Evolutionary conservation across 2,888 invertebrate genomes (phyloP).

Genomic region (Tipula vernalis): DNA sequence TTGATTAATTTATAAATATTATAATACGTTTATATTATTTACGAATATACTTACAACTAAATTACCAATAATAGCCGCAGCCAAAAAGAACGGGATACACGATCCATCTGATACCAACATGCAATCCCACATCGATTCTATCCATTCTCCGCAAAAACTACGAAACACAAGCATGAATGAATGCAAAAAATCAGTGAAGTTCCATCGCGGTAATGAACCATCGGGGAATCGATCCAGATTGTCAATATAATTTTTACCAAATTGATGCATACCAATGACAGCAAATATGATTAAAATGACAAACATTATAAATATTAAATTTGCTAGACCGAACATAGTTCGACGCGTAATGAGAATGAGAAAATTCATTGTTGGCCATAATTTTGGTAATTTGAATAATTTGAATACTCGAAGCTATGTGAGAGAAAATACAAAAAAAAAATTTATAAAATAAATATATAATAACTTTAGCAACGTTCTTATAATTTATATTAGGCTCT

Average conservation of each 20-base stretch:
- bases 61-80: slow-evolving; percentile 97
- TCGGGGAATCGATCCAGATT: slow-evolving; percentile 75
- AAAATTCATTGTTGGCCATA: slow-evolving; percentile 97
- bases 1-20: background rate
- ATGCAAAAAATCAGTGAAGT: slow-evolving; percentile 97
- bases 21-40: background rate
- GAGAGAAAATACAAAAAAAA: background rate
- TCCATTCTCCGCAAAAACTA: slow-evolving; percentile 98
- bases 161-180: slow-evolving; percentile 99
- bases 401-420: slow-evolving; percentile 87
- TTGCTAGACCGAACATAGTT: slow-evolving; percentile 96
- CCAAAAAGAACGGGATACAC: slow-evolving; percentile 96
- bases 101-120: slow-evolving; percentile 81
- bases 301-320: slow-evolving; percentile 93
- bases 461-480: background rate
- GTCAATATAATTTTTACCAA: slow-evolving; percentile 87
- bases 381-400: slow-evolving; percentile 71
- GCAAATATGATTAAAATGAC: slow-evolving; percentile 99
- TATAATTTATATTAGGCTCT: slow-evolving; percentile 29
- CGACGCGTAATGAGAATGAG: slow-evolving; percentile 97
- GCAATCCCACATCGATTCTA: slow-evolving; percentile 99
- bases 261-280: slow-evolving; percentile 99
- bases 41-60: slow-evolving; percentile 72
- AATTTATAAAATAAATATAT: too few species aligned
- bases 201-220: slow-evolving; percentile 86